A percentile compares a stretch with the other conserved stretches of the same genome.
These are phyloP conservation scores for Agelas oroides DNA, from an alignment of 37 sponge, comb jelly and placozoan species.

Conservation along the genomic window DNA sequence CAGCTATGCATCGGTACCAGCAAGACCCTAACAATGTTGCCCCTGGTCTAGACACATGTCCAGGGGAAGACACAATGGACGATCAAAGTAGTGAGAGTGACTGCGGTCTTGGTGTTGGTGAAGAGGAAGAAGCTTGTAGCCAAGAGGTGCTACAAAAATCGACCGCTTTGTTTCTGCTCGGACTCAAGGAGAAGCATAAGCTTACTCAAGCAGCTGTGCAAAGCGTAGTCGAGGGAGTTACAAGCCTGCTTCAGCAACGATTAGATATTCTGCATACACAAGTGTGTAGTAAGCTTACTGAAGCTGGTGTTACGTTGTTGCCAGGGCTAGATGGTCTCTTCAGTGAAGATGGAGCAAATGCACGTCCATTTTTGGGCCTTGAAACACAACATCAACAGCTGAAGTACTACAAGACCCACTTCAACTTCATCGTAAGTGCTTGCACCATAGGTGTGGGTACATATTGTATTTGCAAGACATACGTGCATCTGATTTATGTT, in stretches of 20 bases:
- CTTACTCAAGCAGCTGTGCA: slow-evolving; percentile 4
- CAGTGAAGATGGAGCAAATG: not conserved
- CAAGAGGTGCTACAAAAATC: not conserved
- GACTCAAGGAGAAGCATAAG: slow-evolving; percentile 18
- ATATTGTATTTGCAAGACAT: not conserved
- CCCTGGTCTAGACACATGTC: no score
- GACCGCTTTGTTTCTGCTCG: slow-evolving; percentile 18
- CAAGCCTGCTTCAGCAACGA: not conserved
- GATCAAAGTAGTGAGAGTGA: not conserved
- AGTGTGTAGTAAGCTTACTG: not conserved
- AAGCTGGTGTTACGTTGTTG: not conserved
- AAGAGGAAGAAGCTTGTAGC: not conserved
- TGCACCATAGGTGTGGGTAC: no score
- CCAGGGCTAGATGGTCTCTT: slow-evolving; percentile 14
- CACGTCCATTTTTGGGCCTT: slow-evolving; percentile 5
- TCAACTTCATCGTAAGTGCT: slow-evolving; percentile 22
- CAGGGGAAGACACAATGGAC: no score
- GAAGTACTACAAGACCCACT: slow-evolving; percentile 6
- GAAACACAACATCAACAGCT: slow-evolving; percentile 26
- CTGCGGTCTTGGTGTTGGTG: not conserved
- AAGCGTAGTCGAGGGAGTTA: not conserved
- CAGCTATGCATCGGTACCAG: not conserved
- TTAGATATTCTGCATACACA: not conserved
- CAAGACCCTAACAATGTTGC: no score
- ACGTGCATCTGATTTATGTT: no score